Percentiles rank a stretch among this genome's conserved stretches.
Conservation (phyloP, 64 coral and sea anemone species). For the Actinia tenebrosa region DNA sequence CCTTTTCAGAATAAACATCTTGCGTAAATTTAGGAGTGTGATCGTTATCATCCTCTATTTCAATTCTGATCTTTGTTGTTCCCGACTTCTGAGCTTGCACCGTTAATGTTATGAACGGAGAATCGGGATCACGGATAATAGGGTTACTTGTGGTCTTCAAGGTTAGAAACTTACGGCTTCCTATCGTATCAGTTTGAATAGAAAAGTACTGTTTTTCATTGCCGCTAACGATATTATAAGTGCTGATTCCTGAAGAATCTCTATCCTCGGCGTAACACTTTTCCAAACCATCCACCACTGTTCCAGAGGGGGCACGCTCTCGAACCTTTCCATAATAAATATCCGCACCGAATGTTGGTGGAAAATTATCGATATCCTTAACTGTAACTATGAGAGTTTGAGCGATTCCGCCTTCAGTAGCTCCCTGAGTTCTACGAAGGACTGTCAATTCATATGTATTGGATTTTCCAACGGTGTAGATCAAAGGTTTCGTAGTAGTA, state of each 20-base stretch:
- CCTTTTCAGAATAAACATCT: constrained; percentile 8
- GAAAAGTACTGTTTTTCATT: constrained; percentile 78
- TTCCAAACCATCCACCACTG: constrained; percentile 65
- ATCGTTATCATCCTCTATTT: constrained; percentile 59
- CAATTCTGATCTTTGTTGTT: constrained; percentile 50
- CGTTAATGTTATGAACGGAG: constrained; percentile 62
- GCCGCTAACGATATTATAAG: constrained; percentile 66
- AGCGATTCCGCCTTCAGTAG: constrained; percentile 55
- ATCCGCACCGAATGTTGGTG: constrained; percentile 65
- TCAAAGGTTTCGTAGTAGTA: constrained; percentile 52
- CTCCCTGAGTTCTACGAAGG: constrained; percentile 44
- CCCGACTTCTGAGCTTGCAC: constrained; percentile 52
- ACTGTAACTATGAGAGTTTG: constrained; percentile 55
- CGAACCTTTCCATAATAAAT: constrained; percentile 56
- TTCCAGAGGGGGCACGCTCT: constrained; percentile 39
- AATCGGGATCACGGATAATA: constrained; percentile 49
- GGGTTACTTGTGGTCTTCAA: constrained; percentile 54
- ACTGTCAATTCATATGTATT: constrained; percentile 72
- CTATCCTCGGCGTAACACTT: constrained; percentile 80
- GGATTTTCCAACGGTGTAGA: constrained; percentile 48
- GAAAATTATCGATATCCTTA: constrained; percentile 69
- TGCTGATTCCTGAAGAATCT: constrained; percentile 38
- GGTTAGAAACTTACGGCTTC: constrained; percentile 57
- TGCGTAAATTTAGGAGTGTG: constrained; percentile 43
- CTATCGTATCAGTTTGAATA: constrained; percentile 19